Evolutionary conservation across 2,113 vertebrate species (phyloP), one percentile per base, ranked within the genome.

Genomic region (Urocitellus parryii): DNA sequence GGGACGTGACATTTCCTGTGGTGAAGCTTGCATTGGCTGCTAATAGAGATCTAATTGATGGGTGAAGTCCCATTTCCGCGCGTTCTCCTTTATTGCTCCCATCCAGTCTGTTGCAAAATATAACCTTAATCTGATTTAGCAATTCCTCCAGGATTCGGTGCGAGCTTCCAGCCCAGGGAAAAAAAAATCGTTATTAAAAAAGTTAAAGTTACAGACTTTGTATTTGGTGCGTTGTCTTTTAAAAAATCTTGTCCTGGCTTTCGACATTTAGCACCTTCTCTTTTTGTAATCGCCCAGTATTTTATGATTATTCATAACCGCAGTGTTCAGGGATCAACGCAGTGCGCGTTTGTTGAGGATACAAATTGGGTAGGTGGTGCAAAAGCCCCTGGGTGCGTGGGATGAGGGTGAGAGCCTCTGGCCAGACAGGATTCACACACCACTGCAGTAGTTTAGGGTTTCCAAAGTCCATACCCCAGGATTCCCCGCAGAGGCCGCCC

Each of bases 21-120:
- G 99, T 99, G 99, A 99, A 99, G 99, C 99, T 99, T 98, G 99
- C 99, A 99, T 98, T 97, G 99, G 99, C 99, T 99, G 99, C 99
- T 99, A 99, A 99, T 99, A 99, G 99, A 99, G 99, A 99, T 99
- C 99, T 99, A 99, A 99, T 99, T 99, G 99, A 99, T 99, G 99
- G 99, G 99, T 98, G 98, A 99, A 99, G 99, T 98, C 99, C 99
- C 99, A 99, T 99, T 99, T 99, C 99, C 99, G 99, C 99, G 99
- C 99, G 99, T 99, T 99, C 99, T 99, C 98, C 99, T 99, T 99
- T 99, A 99, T 99, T 99, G 99, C 99, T 99, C 99, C 99, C 99
- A 99, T 98, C 99, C 99, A 99, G 99, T 99, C 99, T 99, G 99
- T 99, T 99, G 99, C 99, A 99, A 99, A 99, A 99, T 99, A 99